Evolutionary conservation across 1,140 invertebrate genomes (phyloP).

Genomic region (Rhagoletis zephyria): DNA sequence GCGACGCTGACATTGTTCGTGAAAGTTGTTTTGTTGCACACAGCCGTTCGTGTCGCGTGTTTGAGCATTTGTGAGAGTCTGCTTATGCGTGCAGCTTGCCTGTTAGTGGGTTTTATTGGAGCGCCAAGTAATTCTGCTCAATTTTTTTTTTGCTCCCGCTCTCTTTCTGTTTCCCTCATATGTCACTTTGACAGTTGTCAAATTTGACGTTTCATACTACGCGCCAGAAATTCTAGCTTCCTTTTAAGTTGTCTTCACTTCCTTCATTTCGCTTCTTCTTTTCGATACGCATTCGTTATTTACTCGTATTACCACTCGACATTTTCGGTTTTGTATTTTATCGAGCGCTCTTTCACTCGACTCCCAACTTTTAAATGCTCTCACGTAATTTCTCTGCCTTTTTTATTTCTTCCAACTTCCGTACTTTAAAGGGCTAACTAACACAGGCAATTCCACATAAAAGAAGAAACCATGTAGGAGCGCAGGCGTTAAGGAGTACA

Average conservation of each 20-base stretch:
- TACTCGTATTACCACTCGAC: no score
- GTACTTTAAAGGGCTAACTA: not conserved
- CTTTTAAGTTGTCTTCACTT: no score
- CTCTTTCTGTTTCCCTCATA: no score
- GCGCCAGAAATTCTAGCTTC: no score
- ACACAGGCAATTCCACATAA: not conserved
- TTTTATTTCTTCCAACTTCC: not conserved
- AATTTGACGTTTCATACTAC: not conserved
- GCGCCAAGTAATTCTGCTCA: not conserved
- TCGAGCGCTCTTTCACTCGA: not conserved
- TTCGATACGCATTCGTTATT: not conserved
- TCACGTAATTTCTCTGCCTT: not conserved
- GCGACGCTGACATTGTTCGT: not conserved
- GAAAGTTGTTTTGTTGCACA: not conserved
- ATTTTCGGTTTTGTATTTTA: not conserved
- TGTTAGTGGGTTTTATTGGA: not conserved
- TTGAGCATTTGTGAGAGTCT: not conserved
- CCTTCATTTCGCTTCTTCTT: not conserved
- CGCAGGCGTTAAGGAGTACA: slow-evolving; percentile 15
- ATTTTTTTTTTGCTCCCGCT: not conserved
- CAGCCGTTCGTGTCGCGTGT: not conserved
- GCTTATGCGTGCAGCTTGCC: not conserved
- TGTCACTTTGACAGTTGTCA: not conserved
- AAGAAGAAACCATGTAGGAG: not conserved
- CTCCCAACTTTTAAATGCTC: no score